Conservation (phyloP, 2,888 invertebrate species). For the Cenopis cana region DNA sequence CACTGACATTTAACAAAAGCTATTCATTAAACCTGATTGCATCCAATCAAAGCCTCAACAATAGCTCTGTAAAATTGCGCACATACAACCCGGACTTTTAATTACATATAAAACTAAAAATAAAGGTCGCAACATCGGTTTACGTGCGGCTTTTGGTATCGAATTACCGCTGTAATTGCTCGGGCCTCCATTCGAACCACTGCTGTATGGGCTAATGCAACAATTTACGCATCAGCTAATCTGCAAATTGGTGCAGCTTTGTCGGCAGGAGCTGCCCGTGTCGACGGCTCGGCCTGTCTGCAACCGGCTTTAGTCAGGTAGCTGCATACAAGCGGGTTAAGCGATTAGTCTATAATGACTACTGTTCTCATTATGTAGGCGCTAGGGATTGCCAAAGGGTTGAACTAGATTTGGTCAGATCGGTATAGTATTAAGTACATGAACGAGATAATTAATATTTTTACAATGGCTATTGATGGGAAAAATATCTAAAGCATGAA, state of each 20-base stretch:
- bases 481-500: too few species aligned
- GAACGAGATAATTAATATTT: background rate
- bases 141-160: conserved; percentile 56
- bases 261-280: conserved; percentile 65
- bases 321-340: conserved; percentile 33
- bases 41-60: conserved; percentile 4
- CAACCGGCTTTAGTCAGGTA: conserved; percentile 50
- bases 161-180: conserved; percentile 73
- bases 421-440: background rate
- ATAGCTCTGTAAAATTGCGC: background rate
- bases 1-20: background rate
- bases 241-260: conserved; percentile 81
- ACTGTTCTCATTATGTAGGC: conserved; percentile 8
- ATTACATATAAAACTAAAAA: conserved; percentile 54
- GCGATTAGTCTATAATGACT: conserved; percentile 21
- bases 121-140: conserved; percentile 59
- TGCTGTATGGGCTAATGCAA: conserved; percentile 74
- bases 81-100: conserved; percentile 29
- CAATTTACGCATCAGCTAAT: conserved; percentile 81
- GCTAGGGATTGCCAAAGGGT: background rate
- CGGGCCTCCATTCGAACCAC: conserved; percentile 53
- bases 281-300: conserved; percentile 58
- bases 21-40: conserved; percentile 1
- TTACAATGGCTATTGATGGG: too few species aligned
- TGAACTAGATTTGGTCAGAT: background rate